These are phyloP conservation scores for Pantherophis alleghaniensis DNA, from an alignment of 2,797 vertebrate species.

Conservation along the genomic window DNA sequence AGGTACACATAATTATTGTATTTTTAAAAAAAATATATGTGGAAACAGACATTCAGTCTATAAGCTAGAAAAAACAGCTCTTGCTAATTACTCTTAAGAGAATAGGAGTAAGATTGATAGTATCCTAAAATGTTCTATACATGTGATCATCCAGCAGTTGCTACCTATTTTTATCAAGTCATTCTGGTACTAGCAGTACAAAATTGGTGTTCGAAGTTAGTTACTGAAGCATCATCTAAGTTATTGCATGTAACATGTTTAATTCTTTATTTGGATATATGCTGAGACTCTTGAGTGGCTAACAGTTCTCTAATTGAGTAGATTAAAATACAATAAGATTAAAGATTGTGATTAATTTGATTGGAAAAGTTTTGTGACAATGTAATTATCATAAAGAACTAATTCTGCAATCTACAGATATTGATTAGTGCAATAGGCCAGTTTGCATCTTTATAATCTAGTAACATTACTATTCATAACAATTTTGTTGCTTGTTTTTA, in stretches of 20 bases:
- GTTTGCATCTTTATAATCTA: neutral
- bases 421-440: neutral
- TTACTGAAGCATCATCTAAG: neutral
- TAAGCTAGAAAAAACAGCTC: neutral
- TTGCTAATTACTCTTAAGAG: neutral
- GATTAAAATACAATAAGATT: neutral
- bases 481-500: neutral
- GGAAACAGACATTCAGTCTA: neutral
- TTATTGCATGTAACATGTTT: neutral
- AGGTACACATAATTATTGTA: slow-evolving; percentile 72
- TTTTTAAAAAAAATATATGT: neutral
- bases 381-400: neutral
- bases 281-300: neutral
- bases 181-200: neutral
- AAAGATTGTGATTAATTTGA: neutral
- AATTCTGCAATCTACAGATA: neutral
- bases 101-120: neutral
- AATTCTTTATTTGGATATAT: neutral
- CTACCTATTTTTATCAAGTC: neutral
- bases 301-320: neutral
- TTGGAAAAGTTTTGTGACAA: neutral
- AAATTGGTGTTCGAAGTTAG: neutral
- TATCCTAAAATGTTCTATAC: neutral
- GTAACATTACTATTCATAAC: neutral
- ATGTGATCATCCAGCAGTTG: neutral